Conservation (phyloP, 1,140 invertebrate genomes). For the Metaphire vulgaris region DNA sequence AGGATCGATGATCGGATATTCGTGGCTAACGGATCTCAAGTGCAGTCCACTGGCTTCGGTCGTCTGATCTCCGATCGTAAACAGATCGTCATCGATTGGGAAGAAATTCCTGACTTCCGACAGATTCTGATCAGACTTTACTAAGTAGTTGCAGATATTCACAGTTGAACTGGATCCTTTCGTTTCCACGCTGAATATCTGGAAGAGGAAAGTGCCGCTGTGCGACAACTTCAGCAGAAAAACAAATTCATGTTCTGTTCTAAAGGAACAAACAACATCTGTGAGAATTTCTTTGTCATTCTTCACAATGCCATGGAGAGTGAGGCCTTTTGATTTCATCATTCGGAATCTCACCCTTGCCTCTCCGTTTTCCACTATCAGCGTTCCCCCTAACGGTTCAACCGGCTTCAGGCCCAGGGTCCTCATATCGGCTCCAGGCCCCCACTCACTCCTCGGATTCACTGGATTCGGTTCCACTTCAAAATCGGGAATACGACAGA, state of each 20-base stretch:
- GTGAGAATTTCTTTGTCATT: slow-evolving; percentile 10
- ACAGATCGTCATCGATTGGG: not conserved
- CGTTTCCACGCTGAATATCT: slow-evolving; percentile 14
- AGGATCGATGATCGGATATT: slow-evolving; percentile 14
- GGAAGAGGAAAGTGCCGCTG: slow-evolving; percentile 18
- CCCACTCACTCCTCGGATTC: slow-evolving; percentile 11
- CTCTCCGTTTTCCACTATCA: slow-evolving; percentile 15
- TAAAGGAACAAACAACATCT: slow-evolving; percentile 14
- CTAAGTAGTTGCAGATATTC: slow-evolving; percentile 26
- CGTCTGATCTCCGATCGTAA: slow-evolving; percentile 1
- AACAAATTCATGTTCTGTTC: slow-evolving; percentile 7
- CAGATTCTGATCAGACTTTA: slow-evolving; percentile 16
- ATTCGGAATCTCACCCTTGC: slow-evolving; percentile 15
- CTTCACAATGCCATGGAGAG: not conserved
- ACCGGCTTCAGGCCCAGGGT: slow-evolving; percentile 20
- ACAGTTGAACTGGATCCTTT: not conserved
- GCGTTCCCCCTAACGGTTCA: slow-evolving; percentile 13
- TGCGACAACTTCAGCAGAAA: slow-evolving; percentile 21
- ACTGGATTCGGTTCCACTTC: slow-evolving; percentile 16
- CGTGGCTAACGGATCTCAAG: slow-evolving; percentile 8
- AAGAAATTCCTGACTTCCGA: slow-evolving; percentile 14
- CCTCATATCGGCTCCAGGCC: slow-evolving; percentile 2
- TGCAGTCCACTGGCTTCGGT: not conserved
- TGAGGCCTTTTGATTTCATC: slow-evolving; percentile 1
- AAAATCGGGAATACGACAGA: slow-evolving; percentile 24